These are phyloP conservation scores for Metaphire vulgaris DNA, from an alignment of 1,140 invertebrate genomes.

Conservation along the genomic window DNA sequence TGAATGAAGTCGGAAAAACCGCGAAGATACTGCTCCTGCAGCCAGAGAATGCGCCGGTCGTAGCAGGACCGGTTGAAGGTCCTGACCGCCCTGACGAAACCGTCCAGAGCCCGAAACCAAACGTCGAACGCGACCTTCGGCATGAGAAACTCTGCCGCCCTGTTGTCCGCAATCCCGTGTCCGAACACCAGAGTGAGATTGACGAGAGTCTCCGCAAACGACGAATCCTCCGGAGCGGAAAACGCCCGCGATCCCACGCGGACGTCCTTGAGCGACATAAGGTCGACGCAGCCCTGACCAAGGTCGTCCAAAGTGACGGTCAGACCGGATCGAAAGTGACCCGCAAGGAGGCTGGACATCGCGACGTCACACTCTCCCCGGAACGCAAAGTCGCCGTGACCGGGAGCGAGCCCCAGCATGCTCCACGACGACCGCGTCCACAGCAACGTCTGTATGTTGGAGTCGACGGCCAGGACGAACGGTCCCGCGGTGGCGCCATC, in stretches of 20 bases:
- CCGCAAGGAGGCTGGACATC: not conserved
- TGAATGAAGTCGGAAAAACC: not conserved
- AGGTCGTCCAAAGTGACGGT: not conserved
- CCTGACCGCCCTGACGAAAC: not conserved
- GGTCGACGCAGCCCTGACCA: not conserved
- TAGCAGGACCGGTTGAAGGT: not conserved
- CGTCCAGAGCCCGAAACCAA: not conserved
- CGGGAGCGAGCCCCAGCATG: not conserved
- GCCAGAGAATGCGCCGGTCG: not conserved
- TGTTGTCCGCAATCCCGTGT: not conserved
- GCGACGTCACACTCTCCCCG: not conserved
- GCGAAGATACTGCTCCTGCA: not conserved
- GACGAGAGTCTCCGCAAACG: not conserved
- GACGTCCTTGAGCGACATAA: not conserved
- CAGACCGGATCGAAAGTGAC: not conserved
- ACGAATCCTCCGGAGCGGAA: not conserved
- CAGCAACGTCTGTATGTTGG: not conserved
- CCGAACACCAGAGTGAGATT: not conserved
- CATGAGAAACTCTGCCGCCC: not conserved
- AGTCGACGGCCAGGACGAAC: not conserved
- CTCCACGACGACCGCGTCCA: not conserved
- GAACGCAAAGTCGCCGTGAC: not conserved
- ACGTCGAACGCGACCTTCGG: not conserved
- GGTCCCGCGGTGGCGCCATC: not conserved
- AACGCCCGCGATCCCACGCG: not conserved